These are phyloP conservation scores for Drosophila differens DNA, from an alignment of 2,888 invertebrate genomes.

Conservation along the genomic window DNA sequence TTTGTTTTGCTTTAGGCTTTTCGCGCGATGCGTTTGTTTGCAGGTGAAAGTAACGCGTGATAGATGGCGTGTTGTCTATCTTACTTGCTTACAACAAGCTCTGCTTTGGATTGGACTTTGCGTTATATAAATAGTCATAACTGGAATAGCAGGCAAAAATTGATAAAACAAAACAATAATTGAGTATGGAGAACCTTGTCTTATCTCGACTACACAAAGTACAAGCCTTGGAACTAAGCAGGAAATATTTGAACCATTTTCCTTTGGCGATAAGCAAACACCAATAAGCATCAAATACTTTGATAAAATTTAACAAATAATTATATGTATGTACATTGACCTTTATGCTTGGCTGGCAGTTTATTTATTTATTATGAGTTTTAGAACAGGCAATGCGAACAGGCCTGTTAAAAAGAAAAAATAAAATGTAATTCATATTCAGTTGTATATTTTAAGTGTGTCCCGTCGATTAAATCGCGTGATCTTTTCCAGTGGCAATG, in stretches of 20 bases:
- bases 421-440: slow-evolving; percentile 16
- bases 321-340: slow-evolving; percentile 64
- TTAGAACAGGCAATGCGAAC: slow-evolving; percentile 19
- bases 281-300: slow-evolving; percentile 19
- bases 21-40: slow-evolving; percentile 55
- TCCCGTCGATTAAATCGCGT: slow-evolving; percentile 57
- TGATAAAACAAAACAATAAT: slow-evolving; percentile 8
- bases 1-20: slow-evolving; percentile 44
- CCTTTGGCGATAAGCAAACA: slow-evolving; percentile 37
- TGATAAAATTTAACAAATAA: slow-evolving; percentile 32
- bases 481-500: slow-evolving; percentile 61
- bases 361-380: slow-evolving; percentile 13
- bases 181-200: slow-evolving; percentile 1
- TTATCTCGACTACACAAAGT: slow-evolving; percentile 31
- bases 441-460: slow-evolving; percentile 22
- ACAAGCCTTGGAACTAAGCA: slow-evolving; percentile 7
- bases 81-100: slow-evolving; percentile 18
- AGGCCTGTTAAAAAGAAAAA: slow-evolving; percentile 25
- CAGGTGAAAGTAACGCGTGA: slow-evolving; percentile 76
- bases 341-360: slow-evolving; percentile 41
- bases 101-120: slow-evolving; percentile 17
- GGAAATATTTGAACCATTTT: slow-evolving; percentile 33
- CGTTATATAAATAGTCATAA: neutral
- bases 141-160: neutral
- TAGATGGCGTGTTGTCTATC: slow-evolving; percentile 68